These are phyloP conservation scores for Andrena marginata DNA, from an alignment of 2,888 invertebrate genomes.

Conservation along the genomic window DNA sequence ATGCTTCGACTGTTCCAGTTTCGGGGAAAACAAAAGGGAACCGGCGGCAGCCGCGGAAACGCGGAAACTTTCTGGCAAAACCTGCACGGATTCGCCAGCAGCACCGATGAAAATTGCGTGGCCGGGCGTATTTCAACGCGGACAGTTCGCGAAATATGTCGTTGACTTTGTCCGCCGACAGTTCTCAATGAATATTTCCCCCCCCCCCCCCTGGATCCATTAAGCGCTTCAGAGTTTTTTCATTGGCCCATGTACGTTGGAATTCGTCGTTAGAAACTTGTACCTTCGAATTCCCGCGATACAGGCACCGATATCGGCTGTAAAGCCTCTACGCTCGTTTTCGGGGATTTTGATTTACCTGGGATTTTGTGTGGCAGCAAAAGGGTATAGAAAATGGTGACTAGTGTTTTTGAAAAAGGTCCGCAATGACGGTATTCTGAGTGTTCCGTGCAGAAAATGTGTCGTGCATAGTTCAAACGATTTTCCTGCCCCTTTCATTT, in stretches of 20 bases:
- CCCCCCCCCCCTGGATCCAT: constrained; percentile 50
- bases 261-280: constrained; percentile 54
- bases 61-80: constrained; percentile 61
- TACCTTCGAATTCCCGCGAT: constrained; percentile 39
- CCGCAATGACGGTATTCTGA: not conserved
- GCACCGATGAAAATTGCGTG: constrained; percentile 61
- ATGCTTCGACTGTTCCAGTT: constrained; percentile 54
- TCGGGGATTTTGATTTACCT: constrained; percentile 13
- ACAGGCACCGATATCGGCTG: constrained; percentile 44
- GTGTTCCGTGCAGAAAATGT: not conserved
- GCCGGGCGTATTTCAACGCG: constrained; percentile 64
- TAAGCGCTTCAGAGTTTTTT: constrained; percentile 59
- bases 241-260: not conserved
- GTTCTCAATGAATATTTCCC: constrained; percentile 61
- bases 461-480: not conserved
- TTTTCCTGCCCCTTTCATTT: no score
- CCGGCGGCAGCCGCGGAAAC: constrained; percentile 44
- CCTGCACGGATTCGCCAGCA: constrained; percentile 43
- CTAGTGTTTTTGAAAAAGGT: not conserved
- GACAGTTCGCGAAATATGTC: constrained; percentile 60
- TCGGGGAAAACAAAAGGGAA: constrained; percentile 40
- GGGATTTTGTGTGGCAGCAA: constrained; percentile 7
- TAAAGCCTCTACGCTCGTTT: constrained; percentile 29
- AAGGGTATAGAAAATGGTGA: not conserved
- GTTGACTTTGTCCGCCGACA: constrained; percentile 56